These are phyloP conservation scores for Nannospalax galili DNA, from an alignment of 2,113 vertebrate species.

Conservation along the genomic window DNA sequence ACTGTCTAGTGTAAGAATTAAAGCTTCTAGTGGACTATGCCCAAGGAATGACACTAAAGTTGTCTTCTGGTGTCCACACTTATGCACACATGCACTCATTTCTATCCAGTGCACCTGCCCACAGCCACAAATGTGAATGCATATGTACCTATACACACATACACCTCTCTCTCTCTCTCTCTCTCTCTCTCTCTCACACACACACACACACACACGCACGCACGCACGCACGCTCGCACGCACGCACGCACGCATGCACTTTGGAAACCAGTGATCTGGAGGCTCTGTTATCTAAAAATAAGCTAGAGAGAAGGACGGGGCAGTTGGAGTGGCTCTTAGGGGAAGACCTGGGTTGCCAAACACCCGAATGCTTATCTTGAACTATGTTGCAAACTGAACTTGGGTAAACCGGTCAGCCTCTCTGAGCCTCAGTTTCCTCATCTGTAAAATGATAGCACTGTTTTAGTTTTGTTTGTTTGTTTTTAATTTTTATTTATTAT, in stretches of 20 bases:
- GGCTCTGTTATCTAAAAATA: background rate
- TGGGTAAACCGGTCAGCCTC: background rate
- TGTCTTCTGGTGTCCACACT: background rate
- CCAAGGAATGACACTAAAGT: background rate
- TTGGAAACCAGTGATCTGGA: background rate
- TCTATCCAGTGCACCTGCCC: background rate
- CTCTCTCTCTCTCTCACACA: too few species aligned
- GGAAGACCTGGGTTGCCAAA: background rate
- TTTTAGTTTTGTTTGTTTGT: background rate
- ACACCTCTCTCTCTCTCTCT: too few species aligned
- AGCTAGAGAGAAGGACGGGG: background rate
- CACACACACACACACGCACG: background rate
- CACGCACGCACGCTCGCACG: background rate
- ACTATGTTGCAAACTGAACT: background rate
- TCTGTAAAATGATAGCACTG: constrained; percentile 46
- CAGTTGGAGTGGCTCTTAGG: background rate
- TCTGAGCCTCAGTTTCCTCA: constrained; percentile 58
- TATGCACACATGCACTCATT: background rate
- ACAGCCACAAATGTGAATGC: background rate
- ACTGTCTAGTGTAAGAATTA: background rate
- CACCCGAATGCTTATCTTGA: background rate
- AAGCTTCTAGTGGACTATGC: background rate
- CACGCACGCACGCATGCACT: too few species aligned
- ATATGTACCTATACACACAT: background rate
- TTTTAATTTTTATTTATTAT: too few species aligned